Evolutionary conservation across 2,113 vertebrate species (phyloP), one percentile per base, ranked within the genome.

Genomic region (Amblyornis subalaris): DNA sequence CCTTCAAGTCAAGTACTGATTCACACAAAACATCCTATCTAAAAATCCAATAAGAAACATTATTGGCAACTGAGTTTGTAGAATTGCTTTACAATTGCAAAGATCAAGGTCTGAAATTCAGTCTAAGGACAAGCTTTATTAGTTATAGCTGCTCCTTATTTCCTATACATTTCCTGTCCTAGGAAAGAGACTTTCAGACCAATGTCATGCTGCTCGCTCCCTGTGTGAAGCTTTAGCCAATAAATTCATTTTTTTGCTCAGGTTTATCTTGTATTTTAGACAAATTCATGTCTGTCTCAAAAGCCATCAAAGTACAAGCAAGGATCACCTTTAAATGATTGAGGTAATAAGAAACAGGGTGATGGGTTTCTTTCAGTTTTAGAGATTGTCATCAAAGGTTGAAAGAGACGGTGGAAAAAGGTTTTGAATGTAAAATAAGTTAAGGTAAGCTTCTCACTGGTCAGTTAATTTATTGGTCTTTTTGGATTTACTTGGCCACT

Each of bases 141-240:
- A 38, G 12, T 25, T 55, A 55, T 33, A 80, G 4, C 7, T 45
- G 3, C 9, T 53, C 12, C 8, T 60, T 53, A 5, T 47, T 90
- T 78, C 8, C 8, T 71, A 6, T 29, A 12, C 44, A 54, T 55
- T 84, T 76, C 17, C 21, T 51, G 12, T 35, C 12, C 40, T 28
- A 83, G 26, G 26, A 82, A 48, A 48, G 5, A 78, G 28, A 0
- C 19, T 45, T 91, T 91, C 40, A 77, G 36, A 40, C 22, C 11
- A 6, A 15, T 28, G 31, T 4, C 45, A 40, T 7, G 1, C 3
- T 55, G 4, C 26, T 54, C 9, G 5, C 19, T 33, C 6, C 17
- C 20, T 16, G 3, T 57, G 15, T 55, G 38, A 80, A 60, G 4
- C 2, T 70, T 61, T 50, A 7, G 29, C 16, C 38, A 40, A 53